Evolutionary conservation across 1,140 invertebrate genomes (phyloP), one percentile per base, ranked within the genome.

Genomic region (Antheraea pernyi): DNA sequence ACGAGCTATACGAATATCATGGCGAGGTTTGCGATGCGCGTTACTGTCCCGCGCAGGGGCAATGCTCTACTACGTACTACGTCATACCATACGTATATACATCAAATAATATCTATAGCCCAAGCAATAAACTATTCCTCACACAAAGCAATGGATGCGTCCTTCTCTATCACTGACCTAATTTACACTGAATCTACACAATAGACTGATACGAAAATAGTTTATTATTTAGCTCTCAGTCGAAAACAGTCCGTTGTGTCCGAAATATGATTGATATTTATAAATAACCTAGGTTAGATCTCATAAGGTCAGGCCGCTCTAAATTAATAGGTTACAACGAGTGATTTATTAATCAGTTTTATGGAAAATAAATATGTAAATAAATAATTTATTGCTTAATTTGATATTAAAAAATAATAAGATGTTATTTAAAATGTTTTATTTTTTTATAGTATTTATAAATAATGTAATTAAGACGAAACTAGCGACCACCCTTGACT

Each of bases 11-110:
- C 46, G 13, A 53, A 85, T 83, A 82, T 86, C 81, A 83, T 65
- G 7, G n/a, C 11, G 71, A 79, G 76, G 77, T 74, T 80, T 74
- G 78, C 19, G 71, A 19, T 71, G 63, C 69, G 70, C 71, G 46
- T 36, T 60, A 5, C 67, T 61, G 68, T 65, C 72, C 65, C 74
- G 72, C 72, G 74, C 63, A 74, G 76, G 79, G 80, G 72, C 83
- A 77, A 70, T 81, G 85, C 80, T 77, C 83, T 72, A 61, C 59
- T 46, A 74, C 67, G 22, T 30, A 30, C 60, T 48, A 75, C 74
- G 73, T 76, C 78, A 79, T 67, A 53, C 11, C 46, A 53, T 61
- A 61, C 58, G 60, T 71, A 70, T 71, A 70, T 70, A 53, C 46
- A 53, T 16, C 46, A 53, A 53, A 5, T 18, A 58, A 58, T 61